Base-by-base conservation (phyloP, 2,888 invertebrate species). In the Folsomia candida region DNA sequence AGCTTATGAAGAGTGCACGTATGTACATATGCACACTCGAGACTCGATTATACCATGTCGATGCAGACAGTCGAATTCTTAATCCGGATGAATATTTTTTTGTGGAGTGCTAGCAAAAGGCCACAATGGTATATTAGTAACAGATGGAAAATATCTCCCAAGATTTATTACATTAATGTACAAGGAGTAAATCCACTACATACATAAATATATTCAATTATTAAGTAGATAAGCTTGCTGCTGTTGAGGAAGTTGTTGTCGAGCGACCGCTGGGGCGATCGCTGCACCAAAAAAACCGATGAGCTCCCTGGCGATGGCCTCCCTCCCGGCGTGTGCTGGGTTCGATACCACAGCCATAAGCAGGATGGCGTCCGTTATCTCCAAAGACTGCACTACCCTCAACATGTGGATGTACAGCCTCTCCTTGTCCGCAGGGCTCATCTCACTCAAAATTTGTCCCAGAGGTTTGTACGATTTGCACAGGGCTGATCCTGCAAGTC, bases 381-480 rank as follows among this genome's bases (percentile, higher is more conserved):
- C 76, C 47, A 79, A 27, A 20, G 68, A 14, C 24, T 68, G 63
- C 20, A 79, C 22, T 14, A 76, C 57, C 20, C 58, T 58, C 11
- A 58, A 22, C 71, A 79, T 76, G 60, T 78, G 78, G n/a, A 47
- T 51, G 0, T 67, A 66, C 26, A 79, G 57, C 24, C 69, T 69
- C 1, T 29, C 20, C 61, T 73, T 74, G 28, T 79, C 76, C n/a
- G 64, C 63, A 14, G 66, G 57, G 11, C 68, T 71, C 76, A 79
- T 73, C 11, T 74, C 58, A 18, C 26, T 11, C 1, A 79, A 51
- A 18, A 76, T 54, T 57, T 71, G 67, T 18, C 51, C 62, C n/a
- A 79, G 26, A 11, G 79, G 79, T 28, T 68, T 64, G 67, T 71
- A 79, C 9, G 67, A 65, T 29, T 70, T 70, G 61, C 76, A 74